Percentiles rank a stretch among this genome's conserved stretches.
phyloP scores from a whole-genome alignment of 2,888 invertebrate species.

The Electrophaes corylata region DNA sequence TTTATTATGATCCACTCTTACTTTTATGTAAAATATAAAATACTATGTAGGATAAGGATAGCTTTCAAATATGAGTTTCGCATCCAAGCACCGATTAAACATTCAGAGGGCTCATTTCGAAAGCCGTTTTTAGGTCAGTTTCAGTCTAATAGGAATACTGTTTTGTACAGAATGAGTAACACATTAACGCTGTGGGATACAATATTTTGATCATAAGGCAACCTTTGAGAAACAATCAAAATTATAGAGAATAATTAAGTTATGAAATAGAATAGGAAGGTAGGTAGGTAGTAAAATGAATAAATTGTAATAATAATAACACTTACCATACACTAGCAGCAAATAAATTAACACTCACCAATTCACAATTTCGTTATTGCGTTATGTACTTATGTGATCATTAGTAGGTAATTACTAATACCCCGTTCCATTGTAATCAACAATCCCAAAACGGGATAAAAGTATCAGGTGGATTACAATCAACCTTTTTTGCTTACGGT shows the following conservation, averaged over 20 bases:
- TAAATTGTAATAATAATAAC: conserved; percentile 2
- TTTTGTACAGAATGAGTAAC: conserved; percentile 15
- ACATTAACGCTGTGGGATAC: not conserved
- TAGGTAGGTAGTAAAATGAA: too few species aligned
- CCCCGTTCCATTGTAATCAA: conserved; percentile 11
- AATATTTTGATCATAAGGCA: not conserved
- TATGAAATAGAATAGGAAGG: too few species aligned
- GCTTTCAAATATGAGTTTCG: conserved; percentile 36
- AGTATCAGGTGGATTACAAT: conserved; percentile 26
- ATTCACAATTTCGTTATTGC: not conserved
- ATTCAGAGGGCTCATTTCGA: conserved; percentile 41
- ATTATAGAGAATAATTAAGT: too few species aligned
- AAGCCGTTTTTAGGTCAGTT: conserved; percentile 41
- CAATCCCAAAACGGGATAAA: conserved; percentile 23
- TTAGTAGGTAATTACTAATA: not conserved
- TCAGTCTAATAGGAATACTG: conserved; percentile 31
- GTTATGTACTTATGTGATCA: not conserved
- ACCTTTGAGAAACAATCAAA: not conserved
- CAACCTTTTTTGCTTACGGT: conserved; percentile 48
- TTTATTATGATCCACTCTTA: not conserved
- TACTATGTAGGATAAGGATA: conserved; percentile 29
- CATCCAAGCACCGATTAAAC: conserved; percentile 39
- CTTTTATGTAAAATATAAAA: not conserved
- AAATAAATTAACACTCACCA: conserved; percentile 7
- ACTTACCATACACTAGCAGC: conserved; percentile 24